These are phyloP conservation scores for Villa cingulata DNA, from an alignment of 2,888 invertebrate species.

Conservation along the genomic window DNA sequence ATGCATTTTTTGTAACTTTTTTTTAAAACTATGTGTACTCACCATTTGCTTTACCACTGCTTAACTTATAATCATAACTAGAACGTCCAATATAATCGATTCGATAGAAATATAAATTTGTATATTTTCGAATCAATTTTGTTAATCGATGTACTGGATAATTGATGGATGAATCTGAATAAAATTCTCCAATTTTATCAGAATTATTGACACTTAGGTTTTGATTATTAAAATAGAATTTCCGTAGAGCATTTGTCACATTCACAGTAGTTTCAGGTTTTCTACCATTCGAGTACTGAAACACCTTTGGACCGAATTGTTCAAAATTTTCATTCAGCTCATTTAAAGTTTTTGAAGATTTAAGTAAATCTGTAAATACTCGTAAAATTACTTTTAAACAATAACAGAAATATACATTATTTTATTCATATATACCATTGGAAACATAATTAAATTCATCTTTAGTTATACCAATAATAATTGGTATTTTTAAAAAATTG, in stretches of 20 bases:
- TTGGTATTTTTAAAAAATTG: constrained; percentile 43
- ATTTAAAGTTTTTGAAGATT: constrained; percentile 19
- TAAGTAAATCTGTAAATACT: not conserved
- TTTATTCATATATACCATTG: not conserved
- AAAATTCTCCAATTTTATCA: not conserved
- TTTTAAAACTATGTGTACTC: not conserved
- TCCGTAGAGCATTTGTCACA: not conserved
- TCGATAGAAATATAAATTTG: not conserved
- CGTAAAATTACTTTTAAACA: too few relatives aligned
- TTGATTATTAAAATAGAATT: not conserved
- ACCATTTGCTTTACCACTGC: not conserved
- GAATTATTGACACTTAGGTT: not conserved
- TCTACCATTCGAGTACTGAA: constrained; percentile 20
- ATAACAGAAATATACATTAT: too few relatives aligned
- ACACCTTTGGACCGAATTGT: constrained; percentile 25
- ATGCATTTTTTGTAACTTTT: not conserved
- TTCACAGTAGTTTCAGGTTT: not conserved
- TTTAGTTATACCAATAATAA: constrained; percentile 45
- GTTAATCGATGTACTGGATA: not conserved
- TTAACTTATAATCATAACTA: not conserved
- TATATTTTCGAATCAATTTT: not conserved
- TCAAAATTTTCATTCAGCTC: constrained; percentile 32
- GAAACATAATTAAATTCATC: constrained; percentile 42
- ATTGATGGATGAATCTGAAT: not conserved
- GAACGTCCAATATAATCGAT: not conserved